Percentiles rank a stretch among this genome's conserved stretches.
phyloP scores from a whole-genome alignment of 2,113 vertebrate genomes.

The Monopterus albus region DNA sequence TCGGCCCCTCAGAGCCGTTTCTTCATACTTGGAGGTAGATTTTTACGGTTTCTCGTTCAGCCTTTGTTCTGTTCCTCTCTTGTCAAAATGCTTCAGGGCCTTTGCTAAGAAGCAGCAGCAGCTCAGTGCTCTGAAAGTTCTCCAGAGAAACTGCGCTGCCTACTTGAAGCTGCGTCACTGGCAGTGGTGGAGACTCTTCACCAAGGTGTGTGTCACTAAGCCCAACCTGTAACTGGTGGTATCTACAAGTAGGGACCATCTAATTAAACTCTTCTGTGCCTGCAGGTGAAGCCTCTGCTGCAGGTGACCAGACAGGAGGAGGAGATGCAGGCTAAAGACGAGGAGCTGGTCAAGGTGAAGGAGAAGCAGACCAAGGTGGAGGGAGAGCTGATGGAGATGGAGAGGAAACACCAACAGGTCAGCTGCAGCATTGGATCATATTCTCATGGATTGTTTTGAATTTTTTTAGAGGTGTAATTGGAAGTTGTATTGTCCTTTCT shows the following conservation, averaged over 20 bases:
- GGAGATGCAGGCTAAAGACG: constrained; percentile 97
- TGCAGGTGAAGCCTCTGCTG: constrained; percentile 97
- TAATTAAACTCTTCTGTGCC: not conserved
- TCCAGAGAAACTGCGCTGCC: constrained; percentile 97
- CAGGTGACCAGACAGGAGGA: constrained; percentile 99
- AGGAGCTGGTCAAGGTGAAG: constrained; percentile 96
- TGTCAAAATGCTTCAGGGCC: constrained; percentile 81
- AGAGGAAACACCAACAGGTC: constrained; percentile 96
- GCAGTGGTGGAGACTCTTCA: constrained; percentile 99
- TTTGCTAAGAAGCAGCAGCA: constrained; percentile 99
- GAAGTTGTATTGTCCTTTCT: not conserved
- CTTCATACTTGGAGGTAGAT: not conserved
- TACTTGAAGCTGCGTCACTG: constrained; percentile 97
- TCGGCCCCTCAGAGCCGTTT: not conserved
- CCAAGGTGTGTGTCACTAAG: constrained; percentile 84
- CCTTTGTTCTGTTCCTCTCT: not conserved
- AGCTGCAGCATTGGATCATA: constrained; percentile 19
- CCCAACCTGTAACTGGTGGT: too few species aligned
- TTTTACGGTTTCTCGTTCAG: not conserved
- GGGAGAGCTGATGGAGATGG: constrained; percentile 95
- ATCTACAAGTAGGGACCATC: too few species aligned
- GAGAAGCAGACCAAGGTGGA: constrained; percentile 97
- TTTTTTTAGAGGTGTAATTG: too few species aligned
- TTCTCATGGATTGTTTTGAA: too few species aligned
- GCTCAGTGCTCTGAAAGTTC: constrained; percentile 94